These are phyloP conservation scores for Parus major DNA, from an alignment of 2,113 vertebrate species.

Conservation along the genomic window DNA sequence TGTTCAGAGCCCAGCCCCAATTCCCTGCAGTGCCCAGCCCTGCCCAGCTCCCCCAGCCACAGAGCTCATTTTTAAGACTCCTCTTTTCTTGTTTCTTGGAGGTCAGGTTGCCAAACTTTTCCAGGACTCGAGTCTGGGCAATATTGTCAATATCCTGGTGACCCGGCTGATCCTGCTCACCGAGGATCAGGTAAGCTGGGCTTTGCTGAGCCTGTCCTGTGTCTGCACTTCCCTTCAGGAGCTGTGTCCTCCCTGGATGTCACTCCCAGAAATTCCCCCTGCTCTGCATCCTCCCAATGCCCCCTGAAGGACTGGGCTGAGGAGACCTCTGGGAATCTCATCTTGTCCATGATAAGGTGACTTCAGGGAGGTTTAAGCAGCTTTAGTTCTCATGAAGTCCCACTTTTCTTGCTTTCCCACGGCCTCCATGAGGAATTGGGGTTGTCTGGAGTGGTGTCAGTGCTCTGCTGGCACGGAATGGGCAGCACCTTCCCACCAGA, in stretches of 20 bases:
- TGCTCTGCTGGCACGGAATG: background rate
- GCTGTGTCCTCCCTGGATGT: background rate
- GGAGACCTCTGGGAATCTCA: background rate
- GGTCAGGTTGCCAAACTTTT: conserved; percentile 99
- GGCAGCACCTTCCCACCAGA: background rate
- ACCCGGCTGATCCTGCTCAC: conserved; percentile 95
- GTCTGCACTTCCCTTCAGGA: accelerated
- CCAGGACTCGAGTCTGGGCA: conserved; percentile 99
- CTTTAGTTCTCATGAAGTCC: background rate
- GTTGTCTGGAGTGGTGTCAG: background rate
- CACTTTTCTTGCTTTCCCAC: background rate
- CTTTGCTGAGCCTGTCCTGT: background rate
- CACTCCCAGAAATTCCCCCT: background rate
- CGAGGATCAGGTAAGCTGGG: conserved; percentile 90
- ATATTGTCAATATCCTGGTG: conserved; percentile 94
- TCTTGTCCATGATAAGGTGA: background rate
- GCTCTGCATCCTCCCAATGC: background rate
- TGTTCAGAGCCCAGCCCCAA: background rate
- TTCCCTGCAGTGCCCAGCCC: background rate
- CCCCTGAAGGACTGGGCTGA: background rate
- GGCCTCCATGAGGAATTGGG: background rate
- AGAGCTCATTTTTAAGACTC: conserved; percentile 90
- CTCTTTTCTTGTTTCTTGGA: conserved; percentile 99
- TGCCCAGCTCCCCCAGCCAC: background rate
- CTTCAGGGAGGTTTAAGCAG: background rate